Evolutionary conservation across 2,113 vertebrate species (phyloP), one percentile per base, ranked within the genome.

Genomic region (Carassius gibelio): DNA sequence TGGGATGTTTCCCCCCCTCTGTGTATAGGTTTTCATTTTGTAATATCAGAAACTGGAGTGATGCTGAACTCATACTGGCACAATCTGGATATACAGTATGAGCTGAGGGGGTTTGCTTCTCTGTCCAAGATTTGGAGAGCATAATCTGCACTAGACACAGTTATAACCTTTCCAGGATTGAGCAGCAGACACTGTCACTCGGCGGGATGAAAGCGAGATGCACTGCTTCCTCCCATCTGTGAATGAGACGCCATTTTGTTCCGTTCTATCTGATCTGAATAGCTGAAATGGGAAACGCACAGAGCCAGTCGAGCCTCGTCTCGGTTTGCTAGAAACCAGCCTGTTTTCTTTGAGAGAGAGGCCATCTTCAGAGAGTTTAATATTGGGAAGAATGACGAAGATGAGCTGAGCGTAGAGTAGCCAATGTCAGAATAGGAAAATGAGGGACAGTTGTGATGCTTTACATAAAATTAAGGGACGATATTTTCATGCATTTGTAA

Each of bases 211-310:
- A 78, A 38, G 55, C 26, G 26, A 78, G 57, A 80, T 45, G 21
- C 77, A 17, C 36, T 3, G 77, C n/a, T 80, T 62, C 75, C 55
- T 78, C 19, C 75, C 55, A 38, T 45, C 77, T 80, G 57, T 17
- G 59, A 66, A 19, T 30, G 78, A 81, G 78, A 81, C 38, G 38
- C 59, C 59, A 81, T 81, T 81, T 81, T 81, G 78, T 81, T 26
- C 38, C 13, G 5, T 19, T 48, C 36, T 62, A 36, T 77, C 52
- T 77, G 75, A 77, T 77, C 23, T n/a, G 78, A 62, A 62, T 45
- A 42, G 38, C 78, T 30, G n/a, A 64, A 80, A 26, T 48, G n/a
- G 57, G 17, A 23, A 23, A 80, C n/a, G 15, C 55, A 42, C 55
- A 38, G 52, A 79, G 55, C 21, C 55, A 5, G 4, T 57, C n/a